These are phyloP conservation scores for Microtus oregoni DNA, from an alignment of 2,113 vertebrate genomes.

Conservation along the genomic window DNA sequence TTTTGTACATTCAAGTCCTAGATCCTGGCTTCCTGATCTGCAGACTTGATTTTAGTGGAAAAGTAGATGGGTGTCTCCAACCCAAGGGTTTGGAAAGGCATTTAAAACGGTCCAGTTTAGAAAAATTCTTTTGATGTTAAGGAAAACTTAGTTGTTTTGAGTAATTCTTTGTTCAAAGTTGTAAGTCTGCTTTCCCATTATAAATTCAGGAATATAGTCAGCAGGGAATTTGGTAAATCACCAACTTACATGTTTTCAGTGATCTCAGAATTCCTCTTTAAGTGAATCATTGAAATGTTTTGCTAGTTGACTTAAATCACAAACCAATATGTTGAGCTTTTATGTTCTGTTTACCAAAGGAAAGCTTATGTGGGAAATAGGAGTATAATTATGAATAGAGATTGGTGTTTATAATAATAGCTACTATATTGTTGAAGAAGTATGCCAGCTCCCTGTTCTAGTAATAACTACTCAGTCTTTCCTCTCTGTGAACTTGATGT, in stretches of 20 bases:
- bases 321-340: neutral
- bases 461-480: neutral
- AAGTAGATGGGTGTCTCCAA: neutral
- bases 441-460: neutral
- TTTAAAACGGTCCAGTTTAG: neutral
- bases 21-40: constrained; percentile 3
- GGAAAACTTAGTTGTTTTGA: neutral
- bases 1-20: constrained; percentile 55
- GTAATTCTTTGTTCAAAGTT: neutral
- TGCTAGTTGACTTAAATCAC: constrained; percentile 23
- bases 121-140: neutral
- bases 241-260: neutral
- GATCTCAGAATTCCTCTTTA: neutral
- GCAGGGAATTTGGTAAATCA: neutral
- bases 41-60: constrained; percentile 40
- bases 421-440: neutral
- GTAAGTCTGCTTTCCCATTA: neutral
- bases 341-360: neutral
- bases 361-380: neutral
- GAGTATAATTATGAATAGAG: neutral
- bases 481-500: neutral
- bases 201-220: constrained; percentile 24
- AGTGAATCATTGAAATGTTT: neutral
- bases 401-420: constrained; percentile 1
- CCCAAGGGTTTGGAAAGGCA: neutral